These are phyloP conservation scores for Steinernema hermaphroditum DNA, from an alignment of 2,888 invertebrate species.

Conservation along the genomic window DNA sequence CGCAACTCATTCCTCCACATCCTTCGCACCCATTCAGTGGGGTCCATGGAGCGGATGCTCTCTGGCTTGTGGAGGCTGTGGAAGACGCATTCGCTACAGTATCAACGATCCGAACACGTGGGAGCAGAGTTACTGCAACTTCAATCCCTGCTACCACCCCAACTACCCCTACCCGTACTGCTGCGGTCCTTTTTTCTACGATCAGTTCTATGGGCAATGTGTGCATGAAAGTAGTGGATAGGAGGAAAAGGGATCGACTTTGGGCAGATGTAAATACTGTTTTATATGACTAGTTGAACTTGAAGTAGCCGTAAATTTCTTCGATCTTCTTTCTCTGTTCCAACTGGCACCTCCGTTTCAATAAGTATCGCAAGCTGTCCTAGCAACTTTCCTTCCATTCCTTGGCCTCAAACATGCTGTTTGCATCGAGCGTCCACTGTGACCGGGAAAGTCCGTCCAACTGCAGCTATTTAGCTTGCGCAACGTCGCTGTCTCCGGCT, in stretches of 20 bases:
- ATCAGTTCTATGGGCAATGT: no score
- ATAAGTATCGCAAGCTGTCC: no score
- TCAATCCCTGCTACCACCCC: not conserved
- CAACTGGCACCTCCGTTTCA: no score
- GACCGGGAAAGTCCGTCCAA: not conserved
- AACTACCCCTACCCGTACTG: not conserved
- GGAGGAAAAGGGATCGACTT: no score
- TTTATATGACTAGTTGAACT: no score
- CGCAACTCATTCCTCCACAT: no score
- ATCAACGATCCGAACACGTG: not conserved
- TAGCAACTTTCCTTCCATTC: no score
- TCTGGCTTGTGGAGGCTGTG: constrained; percentile 55
- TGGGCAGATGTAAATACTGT: no score
- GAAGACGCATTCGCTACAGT: constrained; percentile 45
- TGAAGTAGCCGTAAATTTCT: no score
- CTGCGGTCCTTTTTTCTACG: not conserved
- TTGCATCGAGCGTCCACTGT: not conserved
- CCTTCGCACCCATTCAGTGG: constrained; percentile 52
- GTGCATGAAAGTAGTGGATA: no score
- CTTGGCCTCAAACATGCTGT: not conserved
- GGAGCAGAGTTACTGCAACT: not conserved
- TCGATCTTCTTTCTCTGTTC: no score
- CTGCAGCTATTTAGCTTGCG: constrained; percentile 20
- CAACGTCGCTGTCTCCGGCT: not conserved
- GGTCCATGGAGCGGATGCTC: constrained; percentile 52